phyloP scores from a whole-genome alignment of 1,140 invertebrate species.

The Lepidurus apus region DNA sequence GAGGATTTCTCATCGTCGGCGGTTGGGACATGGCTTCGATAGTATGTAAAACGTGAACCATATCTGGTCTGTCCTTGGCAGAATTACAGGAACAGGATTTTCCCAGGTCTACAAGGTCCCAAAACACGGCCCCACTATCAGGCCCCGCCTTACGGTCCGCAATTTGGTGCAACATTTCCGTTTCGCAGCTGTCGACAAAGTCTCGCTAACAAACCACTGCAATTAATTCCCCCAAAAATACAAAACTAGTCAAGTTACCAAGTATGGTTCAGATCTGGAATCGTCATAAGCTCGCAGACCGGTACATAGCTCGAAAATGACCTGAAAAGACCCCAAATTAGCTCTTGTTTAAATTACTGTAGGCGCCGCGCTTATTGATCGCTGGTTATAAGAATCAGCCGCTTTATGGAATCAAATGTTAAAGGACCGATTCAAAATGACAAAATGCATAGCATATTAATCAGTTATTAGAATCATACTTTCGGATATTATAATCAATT shows the following conservation, averaged over 20 bases:
- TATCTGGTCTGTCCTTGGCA: constrained; percentile 58
- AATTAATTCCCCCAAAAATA: not conserved
- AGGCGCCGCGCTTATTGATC: no score
- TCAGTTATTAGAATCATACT: no score
- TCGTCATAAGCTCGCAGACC: constrained; percentile 61
- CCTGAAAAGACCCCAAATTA: constrained; percentile 38
- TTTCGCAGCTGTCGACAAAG: constrained; percentile 51
- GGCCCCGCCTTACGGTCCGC: constrained; percentile 51
- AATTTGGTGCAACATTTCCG: constrained; percentile 45
- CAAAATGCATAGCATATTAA: no score
- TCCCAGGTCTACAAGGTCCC: constrained; percentile 54
- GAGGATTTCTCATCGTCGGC: not conserved
- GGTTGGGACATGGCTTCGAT: not conserved
- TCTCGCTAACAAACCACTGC: constrained; percentile 52
- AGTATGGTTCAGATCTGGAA: constrained; percentile 41
- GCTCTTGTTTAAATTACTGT: no score
- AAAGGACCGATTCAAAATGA: no score
- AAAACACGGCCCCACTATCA: constrained; percentile 51
- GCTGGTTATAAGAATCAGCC: no score
- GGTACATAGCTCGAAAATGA: constrained; percentile 77
- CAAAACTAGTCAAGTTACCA: constrained; percentile 35
- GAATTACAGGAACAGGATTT: constrained; percentile 52
- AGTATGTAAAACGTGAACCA: constrained; percentile 50
- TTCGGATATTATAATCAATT: no score
- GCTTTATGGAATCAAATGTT: no score